Percentiles rank a stretch among this genome's conserved stretches.
These are phyloP conservation scores for Sceliomorpha sp. DNA, from an alignment of 2,888 invertebrate genomes.

Conservation along the genomic window DNA sequence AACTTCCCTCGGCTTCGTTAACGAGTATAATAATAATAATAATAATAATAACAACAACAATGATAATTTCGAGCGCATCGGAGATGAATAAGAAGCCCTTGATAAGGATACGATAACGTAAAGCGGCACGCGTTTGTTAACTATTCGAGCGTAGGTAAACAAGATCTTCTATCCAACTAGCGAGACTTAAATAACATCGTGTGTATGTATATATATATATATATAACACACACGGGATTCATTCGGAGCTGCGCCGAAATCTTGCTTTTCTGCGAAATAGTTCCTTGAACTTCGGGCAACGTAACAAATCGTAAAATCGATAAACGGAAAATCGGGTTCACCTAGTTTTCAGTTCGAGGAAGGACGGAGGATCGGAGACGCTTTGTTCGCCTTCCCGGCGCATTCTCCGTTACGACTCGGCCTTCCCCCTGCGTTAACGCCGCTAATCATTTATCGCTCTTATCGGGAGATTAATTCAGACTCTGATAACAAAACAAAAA, in stretches of 20 bases:
- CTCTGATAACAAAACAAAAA: too few species aligned
- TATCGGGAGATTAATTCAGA: background rate
- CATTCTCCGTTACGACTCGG: background rate
- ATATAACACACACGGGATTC: too few species aligned
- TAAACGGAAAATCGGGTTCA: conserved; percentile 41
- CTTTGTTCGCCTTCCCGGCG: background rate
- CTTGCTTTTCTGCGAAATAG: conserved; percentile 6
- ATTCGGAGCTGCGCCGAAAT: background rate
- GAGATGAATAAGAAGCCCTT: too few species aligned
- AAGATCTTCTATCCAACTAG: background rate
- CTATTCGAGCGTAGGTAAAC: background rate
- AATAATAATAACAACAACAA: too few species aligned
- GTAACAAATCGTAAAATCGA: conserved; percentile 33
- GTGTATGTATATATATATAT: background rate
- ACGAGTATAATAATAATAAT: too few species aligned
- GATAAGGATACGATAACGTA: too few species aligned
- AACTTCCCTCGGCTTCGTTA: too few species aligned
- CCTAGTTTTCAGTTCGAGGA: conserved; percentile 19
- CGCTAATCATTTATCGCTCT: background rate
- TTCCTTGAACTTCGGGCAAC: conserved; percentile 17
- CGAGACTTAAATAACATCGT: background rate
- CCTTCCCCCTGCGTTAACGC: background rate
- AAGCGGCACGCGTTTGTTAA: background rate
- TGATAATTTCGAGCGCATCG: too few species aligned
- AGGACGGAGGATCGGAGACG: conserved; percentile 7